Evolutionary conservation across 2,113 vertebrate genomes (phyloP).

Genomic region (Aptenodytes patagonicus): DNA sequence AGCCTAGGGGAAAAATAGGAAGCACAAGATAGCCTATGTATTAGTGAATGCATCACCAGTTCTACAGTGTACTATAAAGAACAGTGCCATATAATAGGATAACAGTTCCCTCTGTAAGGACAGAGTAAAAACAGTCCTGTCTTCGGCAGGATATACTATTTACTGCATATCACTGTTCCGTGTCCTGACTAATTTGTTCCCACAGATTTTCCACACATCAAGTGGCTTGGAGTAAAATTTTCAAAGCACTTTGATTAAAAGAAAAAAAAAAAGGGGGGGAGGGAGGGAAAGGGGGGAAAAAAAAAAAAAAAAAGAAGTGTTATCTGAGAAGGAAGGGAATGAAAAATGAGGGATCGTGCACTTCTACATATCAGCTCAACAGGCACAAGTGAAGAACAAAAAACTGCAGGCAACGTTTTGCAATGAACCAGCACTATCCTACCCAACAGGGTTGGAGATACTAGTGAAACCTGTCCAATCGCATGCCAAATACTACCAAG

Average conservation of each 20-base stretch:
- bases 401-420: not conserved
- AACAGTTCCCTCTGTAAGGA: not conserved
- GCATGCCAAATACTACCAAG: not conserved
- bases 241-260: not conserved
- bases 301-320: not conserved
- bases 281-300: too few relatives aligned
- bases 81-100: not conserved
- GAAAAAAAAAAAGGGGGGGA: too few relatives aligned
- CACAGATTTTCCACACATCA: not conserved
- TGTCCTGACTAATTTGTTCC: not conserved
- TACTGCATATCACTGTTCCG: not conserved
- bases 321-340: not conserved
- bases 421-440: accelerated
- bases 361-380: not conserved
- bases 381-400: not conserved
- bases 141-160: not conserved
- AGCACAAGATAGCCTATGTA: not conserved
- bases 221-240: not conserved
- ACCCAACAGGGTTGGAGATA: not conserved
- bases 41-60: not conserved
- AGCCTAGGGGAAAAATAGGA: not conserved
- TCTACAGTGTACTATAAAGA: not conserved
- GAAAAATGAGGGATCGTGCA: not conserved
- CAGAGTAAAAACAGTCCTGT: not conserved
- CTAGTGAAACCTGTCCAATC: not conserved